Conservation (phyloP, 2,113 vertebrate species). For the Sterna hirundo region DNA sequence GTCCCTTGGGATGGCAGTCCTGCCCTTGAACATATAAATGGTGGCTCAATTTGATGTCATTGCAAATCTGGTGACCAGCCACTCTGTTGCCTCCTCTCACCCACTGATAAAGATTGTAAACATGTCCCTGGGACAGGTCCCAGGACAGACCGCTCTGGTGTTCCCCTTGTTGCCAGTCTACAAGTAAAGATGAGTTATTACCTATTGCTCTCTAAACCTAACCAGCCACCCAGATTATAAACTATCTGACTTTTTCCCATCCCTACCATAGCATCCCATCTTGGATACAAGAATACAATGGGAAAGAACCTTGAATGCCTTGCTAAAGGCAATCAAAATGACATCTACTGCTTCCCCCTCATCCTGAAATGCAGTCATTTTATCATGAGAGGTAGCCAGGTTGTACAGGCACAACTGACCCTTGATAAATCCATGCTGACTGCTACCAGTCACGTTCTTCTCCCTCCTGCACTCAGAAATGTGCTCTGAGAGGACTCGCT, state of each 20-base stretch:
- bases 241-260: neutral
- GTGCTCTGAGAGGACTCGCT: rapidly evolving
- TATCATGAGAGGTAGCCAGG: neutral
- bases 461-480: neutral
- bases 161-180: neutral
- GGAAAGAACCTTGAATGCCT: neutral
- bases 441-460: neutral
- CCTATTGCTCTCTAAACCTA: neutral
- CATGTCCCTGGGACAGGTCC: neutral
- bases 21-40: neutral
- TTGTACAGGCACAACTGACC: neutral
- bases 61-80: neutral
- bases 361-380: neutral
- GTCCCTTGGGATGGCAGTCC: neutral
- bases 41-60: neutral
- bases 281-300: neutral
- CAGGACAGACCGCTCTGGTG: neutral
- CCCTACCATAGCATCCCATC: neutral
- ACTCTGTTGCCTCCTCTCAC: neutral
- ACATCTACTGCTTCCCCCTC: neutral
- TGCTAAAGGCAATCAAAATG: neutral
- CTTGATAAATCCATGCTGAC: neutral
- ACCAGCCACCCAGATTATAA: neutral
- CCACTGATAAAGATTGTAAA: neutral
- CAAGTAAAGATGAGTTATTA: neutral